Percentiles rank a stretch among this genome's conserved stretches.
Conservation (phyloP, 2,888 invertebrate species). For the Mamestra brassicae region DNA sequence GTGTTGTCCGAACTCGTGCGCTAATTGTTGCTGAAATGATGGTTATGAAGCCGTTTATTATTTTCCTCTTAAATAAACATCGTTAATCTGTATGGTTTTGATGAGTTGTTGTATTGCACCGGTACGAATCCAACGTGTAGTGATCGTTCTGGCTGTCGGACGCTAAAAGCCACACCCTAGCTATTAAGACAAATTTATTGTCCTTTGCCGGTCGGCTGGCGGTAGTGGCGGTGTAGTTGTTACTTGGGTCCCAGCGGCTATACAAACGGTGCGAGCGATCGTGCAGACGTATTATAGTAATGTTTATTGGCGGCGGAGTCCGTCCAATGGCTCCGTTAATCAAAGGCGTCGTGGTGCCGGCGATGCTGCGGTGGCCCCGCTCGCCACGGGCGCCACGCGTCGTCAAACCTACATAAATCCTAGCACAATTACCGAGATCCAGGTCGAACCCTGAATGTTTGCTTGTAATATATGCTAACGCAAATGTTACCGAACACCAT, state of each 20-base stretch:
- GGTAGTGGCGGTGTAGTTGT: constrained; percentile 51
- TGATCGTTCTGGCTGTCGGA: constrained; percentile 44
- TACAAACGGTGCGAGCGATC: constrained; percentile 55
- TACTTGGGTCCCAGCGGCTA: constrained; percentile 63
- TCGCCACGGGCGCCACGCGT: constrained; percentile 56
- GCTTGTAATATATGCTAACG: constrained; percentile 33
- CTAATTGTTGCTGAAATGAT: not conserved
- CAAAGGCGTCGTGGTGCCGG: constrained; percentile 63
- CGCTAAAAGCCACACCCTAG: constrained; percentile 57
- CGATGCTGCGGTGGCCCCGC: constrained; percentile 44
- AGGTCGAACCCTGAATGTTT: constrained; percentile 43
- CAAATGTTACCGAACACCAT: constrained; percentile 23
- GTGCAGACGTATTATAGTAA: constrained; percentile 60
- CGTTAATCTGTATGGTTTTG: constrained; percentile 22
- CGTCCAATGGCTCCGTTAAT: constrained; percentile 71
- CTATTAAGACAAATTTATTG: constrained; percentile 66
- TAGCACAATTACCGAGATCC: constrained; percentile 54
- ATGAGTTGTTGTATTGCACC: constrained; percentile 42
- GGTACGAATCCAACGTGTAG: constrained; percentile 30
- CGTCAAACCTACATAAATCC: constrained; percentile 67
- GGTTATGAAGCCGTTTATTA: not conserved
- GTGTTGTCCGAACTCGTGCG: not conserved
- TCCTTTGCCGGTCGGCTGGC: constrained; percentile 58
- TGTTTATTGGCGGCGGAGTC: constrained; percentile 68
- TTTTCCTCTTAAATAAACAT: not conserved